Base-by-base conservation (phyloP, 2,888 invertebrate genomes). In the Dryomyza anilis region DNA sequence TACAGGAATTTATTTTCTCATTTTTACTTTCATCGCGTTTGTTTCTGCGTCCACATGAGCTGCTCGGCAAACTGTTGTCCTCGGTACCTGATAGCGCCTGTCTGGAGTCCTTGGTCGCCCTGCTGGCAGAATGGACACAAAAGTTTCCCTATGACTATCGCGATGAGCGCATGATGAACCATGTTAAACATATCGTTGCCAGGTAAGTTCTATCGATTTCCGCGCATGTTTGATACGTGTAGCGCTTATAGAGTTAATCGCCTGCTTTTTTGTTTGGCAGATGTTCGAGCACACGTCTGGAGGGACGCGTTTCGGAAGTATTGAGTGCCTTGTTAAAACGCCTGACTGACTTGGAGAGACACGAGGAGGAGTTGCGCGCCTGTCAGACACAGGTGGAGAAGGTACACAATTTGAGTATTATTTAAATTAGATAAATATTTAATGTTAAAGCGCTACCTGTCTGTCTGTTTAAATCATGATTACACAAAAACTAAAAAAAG, bases 321-420 rank as follows among this genome's bases (percentile, higher is more conserved):
- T 76, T 83, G 79, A 83, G 83, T 83, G 83, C 83, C 83, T 83
- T 83, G 83, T 81, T 83, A 76, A 82, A 81, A 76, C 82, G 82
- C 73, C 76, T 83, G 81, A 83, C 83, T 78, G 83, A 83, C 77
- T 80, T 83, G 77, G 83, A 83, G 74, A 77, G 75, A 76, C 83
- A 83, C 71, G 83, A 83, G 74, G 79, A 81, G 74, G 81, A 83
- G 73, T 73, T 83, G 69, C 81, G 83, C 73, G 81, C 83, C 73
- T 82, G 81, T 74, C 83, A 83, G 75, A 75, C 74, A 12, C 67
- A 76, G 21, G 46, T 50, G 6, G 81, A 81, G 58, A 80, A 80
- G 77, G 81, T 81, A 69, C 73, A 70, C 27, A 2, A 10, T 7
- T 23, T 50, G 1, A 5, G 5, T 50, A 14, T 10, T 19, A 23